Base-by-base conservation (phyloP, 2,797 vertebrate species). In the Argentina silus region DNA sequence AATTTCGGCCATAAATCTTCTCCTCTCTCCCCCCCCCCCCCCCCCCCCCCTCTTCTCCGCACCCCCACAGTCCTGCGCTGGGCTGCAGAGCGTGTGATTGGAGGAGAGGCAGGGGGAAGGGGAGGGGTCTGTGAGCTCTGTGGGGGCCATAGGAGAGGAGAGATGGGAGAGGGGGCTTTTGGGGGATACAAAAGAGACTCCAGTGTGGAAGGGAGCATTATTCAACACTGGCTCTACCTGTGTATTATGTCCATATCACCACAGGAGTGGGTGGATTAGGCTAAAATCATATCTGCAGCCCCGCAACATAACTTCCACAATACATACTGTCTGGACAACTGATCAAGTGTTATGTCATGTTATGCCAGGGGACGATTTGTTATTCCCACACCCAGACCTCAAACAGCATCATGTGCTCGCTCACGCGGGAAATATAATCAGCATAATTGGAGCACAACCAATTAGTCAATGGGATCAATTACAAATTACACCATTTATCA, bases 1-100 rank as follows among this genome's bases (percentile, higher is more conserved):
- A 78, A 81, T 76, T 81, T 74, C n/a, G 51, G 44, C 73, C 67
- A 78, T 81, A 76, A 76, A 81, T 81, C 76, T 81, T 78, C 72
- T 57, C 23, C 36, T 74, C 65, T 60, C 69, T 48, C 64, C 65
- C 27, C 27, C 4, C 27, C 4, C 27, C 27, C 4, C 27, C 4
- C 67, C 63, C 56, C 64, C 42, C 56, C 64, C 65, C 27, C 27
- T 36, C 27, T 36, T 4, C 27, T 36, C 27, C 4, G 27, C 27
- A 14, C 67, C 63, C 56, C 64, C 42, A 77, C 75, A 45, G 27
- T 59, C 57, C 63, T 60, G 45, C n/a, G 61, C 71, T 61, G 59
- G 17, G 66, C 74, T 36, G 23, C 14, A 0, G 12, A 74, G 67
- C 67, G 21, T 61, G 56, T 73, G 73, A 78, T 66, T 75, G 73